phyloP scores from a whole-genome alignment of 2,888 invertebrate genomes.

The Notodonta ziczac region DNA sequence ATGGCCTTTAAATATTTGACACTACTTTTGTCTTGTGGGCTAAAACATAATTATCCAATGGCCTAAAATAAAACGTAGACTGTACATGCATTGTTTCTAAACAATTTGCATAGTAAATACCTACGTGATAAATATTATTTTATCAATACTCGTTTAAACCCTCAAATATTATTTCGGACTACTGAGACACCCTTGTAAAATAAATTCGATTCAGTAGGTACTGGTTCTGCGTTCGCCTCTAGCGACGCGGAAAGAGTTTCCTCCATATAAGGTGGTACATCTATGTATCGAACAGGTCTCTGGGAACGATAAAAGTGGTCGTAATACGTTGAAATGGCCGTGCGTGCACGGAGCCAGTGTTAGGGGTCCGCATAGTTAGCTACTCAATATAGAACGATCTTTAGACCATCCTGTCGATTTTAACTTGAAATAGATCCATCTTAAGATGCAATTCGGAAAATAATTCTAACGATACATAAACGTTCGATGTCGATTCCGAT shows the following conservation, averaged over 20 bases:
- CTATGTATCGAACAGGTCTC: constrained; percentile 25
- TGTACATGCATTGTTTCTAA: too few species aligned
- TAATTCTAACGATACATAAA: background rate
- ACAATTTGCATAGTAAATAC: too few species aligned
- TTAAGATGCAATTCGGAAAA: background rate
- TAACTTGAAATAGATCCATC: background rate
- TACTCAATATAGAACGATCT: background rate
- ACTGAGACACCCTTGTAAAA: background rate
- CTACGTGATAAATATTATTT: too few species aligned
- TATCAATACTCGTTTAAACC: too few species aligned
- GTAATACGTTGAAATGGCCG: constrained; percentile 41
- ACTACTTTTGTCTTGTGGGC: too few species aligned
- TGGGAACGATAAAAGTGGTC: constrained; percentile 39
- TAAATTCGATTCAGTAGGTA: background rate
- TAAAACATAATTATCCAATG: too few species aligned
- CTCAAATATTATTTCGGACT: too few species aligned
- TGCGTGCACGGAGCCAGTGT: constrained; percentile 30
- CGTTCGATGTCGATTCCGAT: too few species aligned
- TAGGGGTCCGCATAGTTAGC: constrained; percentile 23
- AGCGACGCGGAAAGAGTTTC: constrained; percentile 42
- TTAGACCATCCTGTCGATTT: background rate
- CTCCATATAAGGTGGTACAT: constrained; percentile 35
- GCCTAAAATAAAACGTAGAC: too few species aligned
- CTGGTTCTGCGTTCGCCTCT: constrained; percentile 22
- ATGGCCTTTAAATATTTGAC: too few species aligned